A percentile compares a stretch with the other conserved stretches of the same genome.
phyloP scores from a whole-genome alignment of 2,888 invertebrate genomes.

The Xylota sylvarum region DNA sequence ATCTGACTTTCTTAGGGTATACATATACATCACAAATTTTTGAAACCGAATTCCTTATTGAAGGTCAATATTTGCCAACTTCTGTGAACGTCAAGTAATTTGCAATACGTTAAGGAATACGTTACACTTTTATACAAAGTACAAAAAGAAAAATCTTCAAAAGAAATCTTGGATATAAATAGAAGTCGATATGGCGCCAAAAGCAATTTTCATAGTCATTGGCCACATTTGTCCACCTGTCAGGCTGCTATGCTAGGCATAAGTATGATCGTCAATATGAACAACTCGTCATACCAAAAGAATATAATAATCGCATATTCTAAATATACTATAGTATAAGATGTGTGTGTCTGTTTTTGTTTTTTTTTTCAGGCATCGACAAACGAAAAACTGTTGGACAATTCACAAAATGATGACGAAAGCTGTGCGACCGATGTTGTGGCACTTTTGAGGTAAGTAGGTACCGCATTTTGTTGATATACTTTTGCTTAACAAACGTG shows the following conservation, averaged over 20 bases:
- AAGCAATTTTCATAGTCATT: constrained; percentile 13
- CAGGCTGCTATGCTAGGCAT: not conserved
- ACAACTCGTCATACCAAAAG: not conserved
- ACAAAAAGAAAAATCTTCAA: not conserved
- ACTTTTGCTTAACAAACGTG: not conserved
- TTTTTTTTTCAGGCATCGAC: constrained; percentile 55
- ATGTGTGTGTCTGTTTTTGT: too few species aligned
- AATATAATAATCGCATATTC: not conserved
- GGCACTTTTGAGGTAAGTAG: constrained; percentile 76
- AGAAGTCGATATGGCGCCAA: not conserved
- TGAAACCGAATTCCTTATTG: too few species aligned
- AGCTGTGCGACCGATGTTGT: constrained; percentile 61
- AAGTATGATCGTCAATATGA: not conserved
- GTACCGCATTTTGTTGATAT: constrained; percentile 32
- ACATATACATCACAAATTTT: too few species aligned
- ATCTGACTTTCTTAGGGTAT: too few species aligned
- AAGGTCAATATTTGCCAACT: too few species aligned
- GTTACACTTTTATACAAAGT: too few species aligned
- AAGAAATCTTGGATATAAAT: constrained; percentile 11
- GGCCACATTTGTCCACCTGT: constrained; percentile 28
- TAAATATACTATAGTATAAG: not conserved
- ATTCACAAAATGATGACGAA: constrained; percentile 66
- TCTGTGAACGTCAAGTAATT: too few species aligned
- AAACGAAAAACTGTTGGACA: constrained; percentile 46
- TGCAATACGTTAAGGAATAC: too few species aligned